Evolutionary conservation across 92 coral and sea anemone genomes (phyloP).

Genomic region (Virgularia gustaviana): DNA sequence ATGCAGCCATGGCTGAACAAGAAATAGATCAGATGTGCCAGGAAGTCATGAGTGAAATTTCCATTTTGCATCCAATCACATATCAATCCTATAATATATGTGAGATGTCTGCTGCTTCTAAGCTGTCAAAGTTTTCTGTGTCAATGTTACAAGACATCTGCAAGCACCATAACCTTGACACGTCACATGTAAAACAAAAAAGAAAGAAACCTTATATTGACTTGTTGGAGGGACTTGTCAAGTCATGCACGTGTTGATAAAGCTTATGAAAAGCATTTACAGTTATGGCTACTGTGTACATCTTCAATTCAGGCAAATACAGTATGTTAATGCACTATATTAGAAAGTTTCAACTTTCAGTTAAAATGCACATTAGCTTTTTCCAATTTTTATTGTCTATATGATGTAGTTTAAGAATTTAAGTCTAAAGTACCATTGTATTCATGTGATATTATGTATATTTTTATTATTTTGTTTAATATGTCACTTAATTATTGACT

Average conservation of each 20-base stretch:
- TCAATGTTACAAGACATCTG: conserved; percentile 58
- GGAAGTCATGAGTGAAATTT: conserved; percentile 40
- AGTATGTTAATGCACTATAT: neutral
- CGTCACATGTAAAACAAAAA: conserved; percentile 36
- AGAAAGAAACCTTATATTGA: conserved; percentile 60
- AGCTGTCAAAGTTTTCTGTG: conserved; percentile 51
- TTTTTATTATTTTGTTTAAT: no score
- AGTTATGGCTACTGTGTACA: neutral
- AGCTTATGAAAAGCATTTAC: neutral
- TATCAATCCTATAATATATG: conserved; percentile 48
- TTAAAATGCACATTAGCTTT: neutral
- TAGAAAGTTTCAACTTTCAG: neutral
- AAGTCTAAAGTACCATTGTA: neutral
- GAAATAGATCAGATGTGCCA: conserved; percentile 47
- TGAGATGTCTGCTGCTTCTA: conserved; percentile 35
- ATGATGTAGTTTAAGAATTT: neutral
- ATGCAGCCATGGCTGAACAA: conserved; percentile 40
- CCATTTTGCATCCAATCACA: conserved; percentile 53
- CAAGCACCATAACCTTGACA: conserved; percentile 53
- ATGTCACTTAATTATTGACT: neutral
- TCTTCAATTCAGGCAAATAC: neutral
- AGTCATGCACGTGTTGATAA: conserved; percentile 42
- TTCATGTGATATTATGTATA: no score
- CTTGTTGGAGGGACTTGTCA: conserved; percentile 40
- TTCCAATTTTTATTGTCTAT: neutral